Base-by-base conservation (phyloP, 1,140 invertebrate genomes). In the Samia ricini region DNA sequence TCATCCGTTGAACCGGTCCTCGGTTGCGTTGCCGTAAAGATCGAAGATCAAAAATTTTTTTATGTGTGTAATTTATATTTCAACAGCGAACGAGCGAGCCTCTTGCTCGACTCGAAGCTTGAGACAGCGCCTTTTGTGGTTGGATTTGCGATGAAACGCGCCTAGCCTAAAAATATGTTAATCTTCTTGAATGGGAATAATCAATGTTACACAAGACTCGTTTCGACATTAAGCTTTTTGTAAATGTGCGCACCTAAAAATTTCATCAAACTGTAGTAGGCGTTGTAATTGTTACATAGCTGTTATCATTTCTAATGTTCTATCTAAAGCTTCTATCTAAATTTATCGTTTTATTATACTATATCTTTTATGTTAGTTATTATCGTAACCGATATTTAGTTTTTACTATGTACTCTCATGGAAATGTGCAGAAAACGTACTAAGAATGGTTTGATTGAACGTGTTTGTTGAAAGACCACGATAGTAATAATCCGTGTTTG, bases 161-260 rank as follows among this genome's bases (percentile, higher is more conserved):
- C 68, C 69, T 66, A 64, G 71, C 62, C 67, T 71, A 72, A 77
- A 69, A 69, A 70, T 73, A 77, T 73, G 69, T 64, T 76, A 72
- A 77, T 81, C 64, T 74, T 56, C 58, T 55, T 57, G 18, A 57
- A 57, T 57, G 29, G 15, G 26, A 57, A 57, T 57, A 29, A 57
- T 57, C 26, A 20, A 33, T 26, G 36, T 73, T 70, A 64, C 68
- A 57, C 55, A 73, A 65, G 49, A 55, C 19, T 57, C 60, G 61
- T 72, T 71, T 66, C 61, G 42, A 61, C 63, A 66, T 33, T 56
- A 61, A 66, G 54, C 63, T 71, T 68, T 71, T 72, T 66, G 69
- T 63, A 68, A 71, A 51, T 29, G 49, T 51, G n/a, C 59, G 22
- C 59, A 52, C 59, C 59, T 60, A 50, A 4, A 15, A 60, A 60